Conservation (phyloP, 2,797 vertebrate species). For the Clarias laeviceps region DNA sequence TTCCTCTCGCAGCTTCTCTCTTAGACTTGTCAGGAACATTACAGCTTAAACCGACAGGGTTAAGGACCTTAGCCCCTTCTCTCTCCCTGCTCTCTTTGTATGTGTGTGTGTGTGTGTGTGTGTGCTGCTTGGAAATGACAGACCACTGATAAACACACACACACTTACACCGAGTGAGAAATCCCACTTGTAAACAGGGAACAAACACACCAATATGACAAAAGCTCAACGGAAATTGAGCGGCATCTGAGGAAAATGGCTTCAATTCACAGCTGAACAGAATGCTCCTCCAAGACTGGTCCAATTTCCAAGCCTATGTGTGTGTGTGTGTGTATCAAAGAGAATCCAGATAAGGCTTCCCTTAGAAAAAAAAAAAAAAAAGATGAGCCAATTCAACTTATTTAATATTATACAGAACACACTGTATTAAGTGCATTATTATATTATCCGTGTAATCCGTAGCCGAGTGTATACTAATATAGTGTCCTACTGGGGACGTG, state of each 20-base stretch:
- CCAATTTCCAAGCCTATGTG: slow-evolving; percentile 50
- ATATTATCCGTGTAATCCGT: not conserved
- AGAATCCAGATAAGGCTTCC: slow-evolving; percentile 5
- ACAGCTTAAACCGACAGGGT: slow-evolving; percentile 72
- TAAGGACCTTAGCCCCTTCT: slow-evolving; percentile 69
- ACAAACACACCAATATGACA: slow-evolving; percentile 58
- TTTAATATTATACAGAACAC: slow-evolving; percentile 18
- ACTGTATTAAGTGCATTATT: not conserved
- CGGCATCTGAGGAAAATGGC: slow-evolving; percentile 50
- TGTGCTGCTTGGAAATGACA: slow-evolving; percentile 31
- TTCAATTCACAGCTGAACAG: slow-evolving; percentile 51
- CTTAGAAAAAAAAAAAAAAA: not conserved
- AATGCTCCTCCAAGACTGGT: slow-evolving; percentile 43
- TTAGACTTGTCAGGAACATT: slow-evolving; percentile 74
- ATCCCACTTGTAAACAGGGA: slow-evolving; percentile 57
- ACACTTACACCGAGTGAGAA: slow-evolving; percentile 32
- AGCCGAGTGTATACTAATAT: not conserved
- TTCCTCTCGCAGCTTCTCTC: slow-evolving; percentile 57
- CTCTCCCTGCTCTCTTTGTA: slow-evolving; percentile 56
- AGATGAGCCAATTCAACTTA: not conserved
- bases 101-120: slow-evolving; percentile 26
- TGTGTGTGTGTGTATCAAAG: slow-evolving; percentile 33
- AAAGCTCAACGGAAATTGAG: slow-evolving; percentile 59
- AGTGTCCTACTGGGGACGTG: not conserved
- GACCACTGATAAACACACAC: slow-evolving; percentile 34